Percentiles rank a stretch among this genome's conserved stretches.
Conservation (phyloP, 1,140 invertebrate genomes). For the Holotrichia oblita region DNA sequence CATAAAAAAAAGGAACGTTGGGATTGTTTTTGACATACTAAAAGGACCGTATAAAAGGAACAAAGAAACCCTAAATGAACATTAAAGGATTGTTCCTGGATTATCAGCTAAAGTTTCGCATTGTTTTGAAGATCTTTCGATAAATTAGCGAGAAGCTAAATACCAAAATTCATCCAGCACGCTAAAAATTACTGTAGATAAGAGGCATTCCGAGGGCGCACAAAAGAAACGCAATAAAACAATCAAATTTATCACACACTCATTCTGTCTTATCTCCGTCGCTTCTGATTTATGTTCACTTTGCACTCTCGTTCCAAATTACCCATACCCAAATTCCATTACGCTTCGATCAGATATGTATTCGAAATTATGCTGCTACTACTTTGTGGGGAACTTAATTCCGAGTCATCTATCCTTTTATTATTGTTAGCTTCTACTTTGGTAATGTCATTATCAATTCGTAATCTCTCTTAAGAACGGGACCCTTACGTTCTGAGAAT, state of each 20-base stretch:
- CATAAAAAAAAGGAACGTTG: not conserved
- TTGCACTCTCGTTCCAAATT: slow-evolving; percentile 23
- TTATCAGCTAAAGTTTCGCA: slow-evolving; percentile 23
- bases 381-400: not conserved
- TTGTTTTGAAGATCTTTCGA: slow-evolving; percentile 18
- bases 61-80: not conserved
- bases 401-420: not conserved
- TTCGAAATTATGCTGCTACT: not conserved
- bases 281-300: slow-evolving; percentile 19
- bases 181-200: slow-evolving; percentile 26
- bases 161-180: not conserved
- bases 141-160: slow-evolving; percentile 21
- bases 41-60: not conserved
- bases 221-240: slow-evolving; percentile 23
- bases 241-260: slow-evolving; percentile 37
- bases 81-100: slow-evolving; percentile 18
- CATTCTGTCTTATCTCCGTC: slow-evolving; percentile 2
- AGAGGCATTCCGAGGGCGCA: not conserved
- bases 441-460: slow-evolving; percentile 6
- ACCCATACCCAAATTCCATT: not conserved
- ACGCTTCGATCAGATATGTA: slow-evolving; percentile 25
- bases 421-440: not conserved
- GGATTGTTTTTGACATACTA: not conserved
- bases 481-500: not conserved
- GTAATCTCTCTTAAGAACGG: not conserved